These are phyloP conservation scores for Pachyramphus minor DNA, from an alignment of 2,113 vertebrate species.

Conservation along the genomic window DNA sequence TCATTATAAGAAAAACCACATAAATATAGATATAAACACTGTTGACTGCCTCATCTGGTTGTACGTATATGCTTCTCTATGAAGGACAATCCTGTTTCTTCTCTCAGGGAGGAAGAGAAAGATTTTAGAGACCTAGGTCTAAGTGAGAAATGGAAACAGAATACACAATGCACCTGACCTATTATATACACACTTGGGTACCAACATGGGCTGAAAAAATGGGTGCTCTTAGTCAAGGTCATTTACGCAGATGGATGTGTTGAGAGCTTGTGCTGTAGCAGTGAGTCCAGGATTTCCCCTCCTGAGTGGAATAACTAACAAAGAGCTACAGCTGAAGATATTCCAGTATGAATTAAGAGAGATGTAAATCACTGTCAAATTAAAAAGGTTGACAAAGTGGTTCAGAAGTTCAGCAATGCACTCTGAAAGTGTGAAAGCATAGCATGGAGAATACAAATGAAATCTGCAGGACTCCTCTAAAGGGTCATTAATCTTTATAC, in stretches of 20 bases:
- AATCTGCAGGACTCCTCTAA: conserved; percentile 19
- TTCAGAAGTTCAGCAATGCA: conserved; percentile 40
- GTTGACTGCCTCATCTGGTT: background rate
- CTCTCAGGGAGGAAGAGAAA: background rate
- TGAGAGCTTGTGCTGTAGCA: background rate
- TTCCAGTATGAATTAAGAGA: conserved; percentile 25
- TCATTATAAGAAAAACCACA: background rate
- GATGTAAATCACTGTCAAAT: conserved; percentile 56
- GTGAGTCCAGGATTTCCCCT: background rate
- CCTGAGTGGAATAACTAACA: background rate
- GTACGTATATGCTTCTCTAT: background rate
- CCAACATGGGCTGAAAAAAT: background rate
- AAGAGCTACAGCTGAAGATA: background rate
- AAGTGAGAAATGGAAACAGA: background rate
- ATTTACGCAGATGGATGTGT: background rate
- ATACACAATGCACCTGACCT: background rate
- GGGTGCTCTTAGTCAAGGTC: background rate
- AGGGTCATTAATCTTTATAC: conserved; percentile 41
- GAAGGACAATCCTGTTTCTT: background rate
- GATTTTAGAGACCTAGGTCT: background rate
- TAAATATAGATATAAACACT: background rate
- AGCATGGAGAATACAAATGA: background rate
- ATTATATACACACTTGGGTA: background rate
- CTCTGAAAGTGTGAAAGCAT: conserved; percentile 19
- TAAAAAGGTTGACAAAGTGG: conserved; percentile 34